Base-by-base conservation (phyloP, 2,888 invertebrate species). In the Capitulum mitella region DNA sequence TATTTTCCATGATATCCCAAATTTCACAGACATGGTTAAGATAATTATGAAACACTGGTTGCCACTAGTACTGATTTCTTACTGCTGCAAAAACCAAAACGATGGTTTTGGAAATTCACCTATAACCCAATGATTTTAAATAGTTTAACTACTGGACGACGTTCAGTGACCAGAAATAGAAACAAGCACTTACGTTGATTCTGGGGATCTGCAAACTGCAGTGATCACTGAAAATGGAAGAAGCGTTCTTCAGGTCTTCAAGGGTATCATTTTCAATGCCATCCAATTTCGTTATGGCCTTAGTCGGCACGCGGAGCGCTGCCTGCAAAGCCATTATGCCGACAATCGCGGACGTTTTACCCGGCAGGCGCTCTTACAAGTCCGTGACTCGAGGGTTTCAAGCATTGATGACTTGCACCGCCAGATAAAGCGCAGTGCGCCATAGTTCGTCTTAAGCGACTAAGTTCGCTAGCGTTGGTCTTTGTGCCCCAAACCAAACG, bases 301-400 rank as follows among this genome's bases (percentile, higher is more conserved):
- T 37, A 3, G 26, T 40, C 40, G 70, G 70, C 40, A 70, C 29
- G 8, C 70, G 6, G 22, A 37, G 40, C 70, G 40, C 70, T 0
- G 70, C 70, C 26, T 70, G 70, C 22, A 70, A 26, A 37, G 70
- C 70, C 70, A 70, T 70, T 37, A n/a, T 70, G n/a, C n/a, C n/a
- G n/a, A n/a, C n/a, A n/a, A n/a, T n/a, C n/a, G n/a, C n/a, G n/a
- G n/a, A n/a, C n/a, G n/a, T n/a, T n/a, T n/a, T n/a, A n/a, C n/a
- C n/a, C n/a, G n/a, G n/a, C n/a, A n/a, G n/a, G n/a, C n/a, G n/a
- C n/a, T n/a, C n/a, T n/a, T n/a, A n/a, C n/a, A n/a, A n/a, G n/a
- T n/a, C n/a, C n/a, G n/a, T n/a, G n/a, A n/a, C n/a, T n/a, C 26
- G 54, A 14, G 26, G 26, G 10, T 22, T 26, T 26, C 26, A 22